These are phyloP conservation scores for Xiphophorus couchianus DNA, from an alignment of 2,113 vertebrate genomes.

Conservation along the genomic window DNA sequence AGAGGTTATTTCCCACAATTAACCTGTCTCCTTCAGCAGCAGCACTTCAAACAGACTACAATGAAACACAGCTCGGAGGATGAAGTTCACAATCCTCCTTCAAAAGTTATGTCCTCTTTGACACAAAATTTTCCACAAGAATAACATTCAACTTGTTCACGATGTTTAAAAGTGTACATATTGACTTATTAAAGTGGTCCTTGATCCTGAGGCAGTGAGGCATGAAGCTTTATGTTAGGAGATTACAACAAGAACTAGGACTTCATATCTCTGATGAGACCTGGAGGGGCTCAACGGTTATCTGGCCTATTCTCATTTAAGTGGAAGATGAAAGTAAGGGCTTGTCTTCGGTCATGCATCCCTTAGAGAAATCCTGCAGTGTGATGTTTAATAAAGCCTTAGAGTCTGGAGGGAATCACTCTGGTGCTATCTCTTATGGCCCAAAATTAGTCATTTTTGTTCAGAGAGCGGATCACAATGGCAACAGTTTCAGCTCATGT, in stretches of 20 bases:
- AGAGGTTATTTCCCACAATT: neutral
- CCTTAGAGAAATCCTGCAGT: conserved; percentile 67
- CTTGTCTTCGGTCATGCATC: conserved; percentile 60
- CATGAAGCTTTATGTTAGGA: conserved; percentile 49
- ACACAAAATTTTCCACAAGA: conserved; percentile 29
- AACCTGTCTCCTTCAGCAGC: neutral
- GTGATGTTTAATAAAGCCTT: conserved; percentile 67
- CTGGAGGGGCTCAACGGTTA: conserved; percentile 64
- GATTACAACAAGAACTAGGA: conserved; percentile 53
- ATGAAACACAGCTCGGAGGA: neutral
- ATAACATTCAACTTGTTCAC: conserved; percentile 48
- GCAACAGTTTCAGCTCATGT: conserved; percentile 29
- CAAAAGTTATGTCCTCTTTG: neutral
- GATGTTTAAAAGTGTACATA: conserved; percentile 66
- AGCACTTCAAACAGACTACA: neutral
- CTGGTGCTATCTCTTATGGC: conserved; percentile 43
- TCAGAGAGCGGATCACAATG: conserved; percentile 44
- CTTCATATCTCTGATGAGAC: conserved; percentile 54
- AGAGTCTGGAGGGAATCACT: conserved; percentile 59
- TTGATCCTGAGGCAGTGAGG: conserved; percentile 43
- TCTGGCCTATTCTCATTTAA: conserved; percentile 76
- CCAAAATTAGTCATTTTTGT: conserved; percentile 41
- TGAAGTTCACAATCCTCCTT: conserved; percentile 1
- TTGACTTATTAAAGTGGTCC: conserved; percentile 60
- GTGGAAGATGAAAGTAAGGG: conserved; percentile 65